These are phyloP conservation scores for Chrysemys picta DNA, from an alignment of 2,113 vertebrate genomes.

Conservation along the genomic window DNA sequence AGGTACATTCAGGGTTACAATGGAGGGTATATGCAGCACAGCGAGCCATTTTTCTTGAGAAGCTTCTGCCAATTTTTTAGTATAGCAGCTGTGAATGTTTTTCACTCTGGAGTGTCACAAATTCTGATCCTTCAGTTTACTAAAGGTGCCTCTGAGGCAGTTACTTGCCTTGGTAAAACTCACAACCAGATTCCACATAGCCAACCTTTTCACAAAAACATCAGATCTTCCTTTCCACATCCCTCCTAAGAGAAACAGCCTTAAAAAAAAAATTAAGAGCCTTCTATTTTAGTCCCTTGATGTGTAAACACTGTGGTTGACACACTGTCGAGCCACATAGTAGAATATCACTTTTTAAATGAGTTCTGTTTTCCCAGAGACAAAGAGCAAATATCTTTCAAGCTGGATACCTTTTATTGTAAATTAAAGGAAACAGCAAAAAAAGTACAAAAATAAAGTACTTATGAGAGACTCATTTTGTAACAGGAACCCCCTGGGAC, in stretches of 20 bases:
- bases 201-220: not conserved
- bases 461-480: not conserved
- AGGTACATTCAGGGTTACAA: not conserved
- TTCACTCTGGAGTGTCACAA: not conserved
- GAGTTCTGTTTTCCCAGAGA: constrained; percentile 28
- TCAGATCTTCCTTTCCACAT: constrained; percentile 56
- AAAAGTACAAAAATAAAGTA: not conserved
- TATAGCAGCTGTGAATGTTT: not conserved
- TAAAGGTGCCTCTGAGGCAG: constrained; percentile 19
- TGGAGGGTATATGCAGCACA: constrained; percentile 2
- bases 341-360: constrained; percentile 35
- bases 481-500: not conserved
- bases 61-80: not conserved
- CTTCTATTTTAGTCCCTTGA: constrained; percentile 52
- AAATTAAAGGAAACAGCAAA: constrained; percentile 23
- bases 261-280: constrained; percentile 57
- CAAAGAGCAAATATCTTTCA: constrained; percentile 38
- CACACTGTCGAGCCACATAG: not conserved
- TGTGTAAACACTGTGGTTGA: constrained; percentile 47
- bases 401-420: not conserved
- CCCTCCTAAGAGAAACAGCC: constrained; percentile 62
- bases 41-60: constrained; percentile 4
- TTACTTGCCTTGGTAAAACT: constrained; percentile 58
- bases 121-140: not conserved
- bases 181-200: constrained; percentile 28